A percentile compares a stretch with the other conserved stretches of the same genome.
These are phyloP conservation scores for Hipposideros armiger DNA, from an alignment of 2,113 vertebrate species.

Conservation along the genomic window DNA sequence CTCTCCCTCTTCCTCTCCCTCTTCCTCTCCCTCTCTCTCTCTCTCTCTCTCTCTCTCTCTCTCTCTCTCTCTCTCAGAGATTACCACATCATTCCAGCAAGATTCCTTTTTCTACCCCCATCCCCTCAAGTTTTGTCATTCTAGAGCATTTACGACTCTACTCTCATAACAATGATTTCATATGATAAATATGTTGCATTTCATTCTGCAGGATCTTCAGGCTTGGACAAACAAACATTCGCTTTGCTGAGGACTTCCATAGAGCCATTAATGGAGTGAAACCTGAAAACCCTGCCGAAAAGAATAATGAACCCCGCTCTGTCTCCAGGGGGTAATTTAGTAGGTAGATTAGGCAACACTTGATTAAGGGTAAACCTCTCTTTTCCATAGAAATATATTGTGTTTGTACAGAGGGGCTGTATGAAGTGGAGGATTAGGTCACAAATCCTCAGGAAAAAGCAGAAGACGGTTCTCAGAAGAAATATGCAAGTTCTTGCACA, in stretches of 20 bases:
- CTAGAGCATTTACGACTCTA: neutral
- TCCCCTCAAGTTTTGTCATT: neutral
- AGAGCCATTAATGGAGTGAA: conserved; percentile 55
- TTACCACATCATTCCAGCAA: neutral
- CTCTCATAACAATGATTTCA: conserved; percentile 58
- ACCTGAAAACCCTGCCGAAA: conserved; percentile 66
- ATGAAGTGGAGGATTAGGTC: conserved; percentile 73
- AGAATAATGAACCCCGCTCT: conserved; percentile 56
- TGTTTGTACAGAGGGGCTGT: conserved; percentile 68
- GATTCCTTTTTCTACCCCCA: neutral
- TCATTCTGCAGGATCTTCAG: conserved; percentile 40
- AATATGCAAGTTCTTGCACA: conserved; percentile 68
- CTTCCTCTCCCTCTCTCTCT: no score
- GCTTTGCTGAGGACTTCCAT: conserved; percentile 12
- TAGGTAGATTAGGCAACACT: conserved; percentile 78
- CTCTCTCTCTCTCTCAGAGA: neutral
- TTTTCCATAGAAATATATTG: conserved; percentile 74
- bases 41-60: no score
- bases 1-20: no score
- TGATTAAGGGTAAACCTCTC: conserved; percentile 77
- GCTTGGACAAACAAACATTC: conserved; percentile 62
- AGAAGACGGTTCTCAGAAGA: conserved; percentile 64
- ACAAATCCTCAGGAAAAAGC: conserved; percentile 77
- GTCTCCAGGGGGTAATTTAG: conserved; percentile 71
- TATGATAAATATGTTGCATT: conserved; percentile 65